A percentile compares a stretch with the other conserved stretches of the same genome.
phyloP scores from a whole-genome alignment of 2,113 vertebrate species.

The Actenoides lindsayi region DNA sequence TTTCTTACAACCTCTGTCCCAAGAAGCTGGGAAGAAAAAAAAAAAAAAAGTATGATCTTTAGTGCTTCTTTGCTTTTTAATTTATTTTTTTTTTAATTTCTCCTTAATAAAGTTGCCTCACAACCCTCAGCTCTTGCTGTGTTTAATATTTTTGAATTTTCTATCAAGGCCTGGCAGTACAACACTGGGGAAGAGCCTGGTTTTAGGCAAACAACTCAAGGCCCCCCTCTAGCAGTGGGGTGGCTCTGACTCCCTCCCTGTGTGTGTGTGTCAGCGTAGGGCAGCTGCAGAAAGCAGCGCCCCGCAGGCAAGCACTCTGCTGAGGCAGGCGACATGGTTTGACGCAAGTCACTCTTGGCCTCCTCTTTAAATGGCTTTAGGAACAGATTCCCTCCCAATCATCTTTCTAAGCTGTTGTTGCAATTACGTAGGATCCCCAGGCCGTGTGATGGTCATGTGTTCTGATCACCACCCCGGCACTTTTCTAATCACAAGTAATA shows the following conservation, averaged over 20 bases:
- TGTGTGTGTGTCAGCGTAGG: neutral
- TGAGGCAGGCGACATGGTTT: fast-evolving
- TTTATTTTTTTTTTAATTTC: neutral
- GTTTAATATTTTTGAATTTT: neutral
- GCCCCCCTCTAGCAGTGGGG: neutral
- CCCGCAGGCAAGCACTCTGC: fast-evolving
- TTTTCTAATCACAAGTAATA: neutral
- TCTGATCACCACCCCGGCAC: fast-evolving
- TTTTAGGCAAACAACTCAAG: neutral
- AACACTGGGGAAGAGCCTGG: neutral
- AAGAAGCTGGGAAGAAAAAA: neutral
- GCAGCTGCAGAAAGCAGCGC: neutral
- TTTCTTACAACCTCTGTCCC: neutral
- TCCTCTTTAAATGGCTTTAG: neutral
- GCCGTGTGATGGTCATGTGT: neutral
- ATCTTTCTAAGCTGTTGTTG: neutral
- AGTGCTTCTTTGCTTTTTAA: neutral
- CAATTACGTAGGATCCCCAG: neutral
- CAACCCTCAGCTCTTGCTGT: neutral
- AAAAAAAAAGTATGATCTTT: neutral
- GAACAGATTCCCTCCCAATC: conserved; percentile 2
- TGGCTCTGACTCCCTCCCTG: neutral
- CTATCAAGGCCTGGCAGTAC: neutral
- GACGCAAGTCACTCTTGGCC: neutral
- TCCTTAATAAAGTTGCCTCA: neutral